These are phyloP conservation scores for Sceloporus undulatus DNA, from an alignment of 2,113 vertebrate species.

Conservation along the genomic window DNA sequence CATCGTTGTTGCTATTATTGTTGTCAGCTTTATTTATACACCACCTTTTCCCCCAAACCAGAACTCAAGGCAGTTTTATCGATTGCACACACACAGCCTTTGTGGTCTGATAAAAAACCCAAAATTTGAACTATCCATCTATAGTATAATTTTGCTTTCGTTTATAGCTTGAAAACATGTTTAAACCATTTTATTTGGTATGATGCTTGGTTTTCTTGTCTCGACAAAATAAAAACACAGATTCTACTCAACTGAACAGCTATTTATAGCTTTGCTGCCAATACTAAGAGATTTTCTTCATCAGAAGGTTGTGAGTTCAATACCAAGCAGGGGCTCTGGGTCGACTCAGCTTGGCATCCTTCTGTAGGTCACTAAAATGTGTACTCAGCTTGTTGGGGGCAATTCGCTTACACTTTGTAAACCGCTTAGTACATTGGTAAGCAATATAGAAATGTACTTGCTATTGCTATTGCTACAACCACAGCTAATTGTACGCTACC, in stretches of 20 bases:
- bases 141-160: background rate
- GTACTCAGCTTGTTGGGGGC: no score
- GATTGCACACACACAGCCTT: background rate
- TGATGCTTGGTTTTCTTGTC: background rate
- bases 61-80: no score
- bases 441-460: no score
- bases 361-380: no score
- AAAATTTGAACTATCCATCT: background rate
- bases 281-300: slow-evolving; percentile 32
- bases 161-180: background rate
- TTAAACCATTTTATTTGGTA: background rate
- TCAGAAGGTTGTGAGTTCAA: background rate
- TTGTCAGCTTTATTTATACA: no score
- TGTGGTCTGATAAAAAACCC: background rate
- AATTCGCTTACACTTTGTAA: no score
- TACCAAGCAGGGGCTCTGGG: no score
- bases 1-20: no score
- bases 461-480: no score
- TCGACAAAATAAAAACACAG: background rate
- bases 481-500: slow-evolving; percentile 27
- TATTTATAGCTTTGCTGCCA: background rate
- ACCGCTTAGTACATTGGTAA: no score
- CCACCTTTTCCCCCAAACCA: no score
- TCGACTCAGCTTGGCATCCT: no score
- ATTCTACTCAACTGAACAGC: background rate